Base-by-base conservation (phyloP, 2,888 invertebrate species). In the Drosophila pseudotalamancana region DNA sequence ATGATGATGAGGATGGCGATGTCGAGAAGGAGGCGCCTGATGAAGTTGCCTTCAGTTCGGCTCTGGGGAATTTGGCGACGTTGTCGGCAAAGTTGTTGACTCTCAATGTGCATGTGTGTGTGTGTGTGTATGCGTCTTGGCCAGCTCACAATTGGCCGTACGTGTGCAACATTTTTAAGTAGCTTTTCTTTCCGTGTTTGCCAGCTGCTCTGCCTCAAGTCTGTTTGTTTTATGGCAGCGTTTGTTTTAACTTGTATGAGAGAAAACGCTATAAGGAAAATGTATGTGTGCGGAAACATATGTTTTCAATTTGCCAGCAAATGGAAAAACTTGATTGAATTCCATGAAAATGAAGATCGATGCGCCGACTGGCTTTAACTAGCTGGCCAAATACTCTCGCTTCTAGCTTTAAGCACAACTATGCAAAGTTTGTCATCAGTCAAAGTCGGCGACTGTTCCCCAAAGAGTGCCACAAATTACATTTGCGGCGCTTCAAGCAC, bases 151-250 rank as follows among this genome's bases (percentile, higher is more conserved):
- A 85, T 87, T 82, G 84, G 77, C 80, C 56, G 77, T 78, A 89
- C 87, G 89, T 89, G 89, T 82, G 80, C 72, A 76, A 78, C 76
- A 86, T 89, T 88, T 89, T 86, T 79, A 77, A 84, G 87, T 76
- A 84, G 80, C 70, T 71, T 77, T 63, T 68, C 72, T 65, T 71
- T 59, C 65, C 57, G 64, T 77, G 70, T 72, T 65, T 72, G 69
- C 40, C 53, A 31, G 48, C 29, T 51, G 40, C 49, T 35, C 23
- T 54, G 68, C 48, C 57, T 55, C 69, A 66, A 74, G 71, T 64
- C 63, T 77, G 72, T 79, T 79, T 80, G 70, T 73, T 77, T 70
- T 75, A 79, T 75, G 77, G 75, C 75, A 16, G 59, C 73, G 75
- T 72, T 80, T 77, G 69, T 76, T 82, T 77, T 79, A 64, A 62